Evolutionary conservation across 2,797 vertebrate genomes (phyloP).

Genomic region (Tapirus indicus): DNA sequence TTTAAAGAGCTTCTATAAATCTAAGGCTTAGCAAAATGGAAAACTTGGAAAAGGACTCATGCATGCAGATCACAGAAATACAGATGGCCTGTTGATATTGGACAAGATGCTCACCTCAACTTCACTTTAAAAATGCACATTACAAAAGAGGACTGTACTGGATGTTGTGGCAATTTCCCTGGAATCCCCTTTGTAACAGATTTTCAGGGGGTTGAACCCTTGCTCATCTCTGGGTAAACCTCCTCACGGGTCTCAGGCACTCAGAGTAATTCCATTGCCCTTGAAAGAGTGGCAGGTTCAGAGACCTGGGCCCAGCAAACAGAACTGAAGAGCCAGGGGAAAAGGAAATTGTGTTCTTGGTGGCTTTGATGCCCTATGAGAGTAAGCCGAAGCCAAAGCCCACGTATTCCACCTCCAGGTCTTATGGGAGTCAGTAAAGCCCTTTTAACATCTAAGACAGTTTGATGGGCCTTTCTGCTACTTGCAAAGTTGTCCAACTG

Average conservation of each 20-base stretch:
- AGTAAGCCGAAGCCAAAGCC: not conserved
- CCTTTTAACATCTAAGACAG: not conserved
- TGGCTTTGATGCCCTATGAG: not conserved
- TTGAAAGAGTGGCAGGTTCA: not conserved
- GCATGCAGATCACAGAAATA: not conserved
- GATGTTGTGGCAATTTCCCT: not conserved
- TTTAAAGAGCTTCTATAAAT: not conserved
- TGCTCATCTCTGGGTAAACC: not conserved
- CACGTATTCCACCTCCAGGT: not conserved
- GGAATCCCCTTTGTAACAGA: not conserved
- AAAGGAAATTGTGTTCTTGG: not conserved
- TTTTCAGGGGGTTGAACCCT: not conserved
- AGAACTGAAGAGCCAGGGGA: not conserved
- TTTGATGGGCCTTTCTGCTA: not conserved
- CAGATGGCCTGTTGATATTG: not conserved
- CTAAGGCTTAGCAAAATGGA: not conserved
- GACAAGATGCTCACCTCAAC: not conserved
- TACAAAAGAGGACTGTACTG: not conserved
- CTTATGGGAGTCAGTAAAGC: not conserved
- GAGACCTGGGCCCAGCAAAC: not conserved
- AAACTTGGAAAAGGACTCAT: not conserved
- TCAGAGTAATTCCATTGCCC: not conserved
- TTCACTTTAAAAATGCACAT: not conserved
- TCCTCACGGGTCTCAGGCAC: not conserved
- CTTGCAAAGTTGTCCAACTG: not conserved